Conservation (phyloP, 2,888 invertebrate genomes). For the Nesidiocoris tenuis region DNA sequence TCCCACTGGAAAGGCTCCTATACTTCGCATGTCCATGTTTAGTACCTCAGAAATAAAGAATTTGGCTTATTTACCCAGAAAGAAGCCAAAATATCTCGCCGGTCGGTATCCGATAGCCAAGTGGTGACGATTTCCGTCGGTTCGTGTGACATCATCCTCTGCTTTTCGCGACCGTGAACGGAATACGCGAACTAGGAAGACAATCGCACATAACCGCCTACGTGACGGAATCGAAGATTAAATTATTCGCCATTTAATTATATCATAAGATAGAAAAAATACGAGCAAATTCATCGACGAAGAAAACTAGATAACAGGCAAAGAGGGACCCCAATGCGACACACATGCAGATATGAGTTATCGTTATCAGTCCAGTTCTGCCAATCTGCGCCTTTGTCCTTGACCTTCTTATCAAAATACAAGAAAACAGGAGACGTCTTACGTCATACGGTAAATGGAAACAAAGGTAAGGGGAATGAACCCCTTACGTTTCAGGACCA, state of each 20-base stretch:
- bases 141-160: conserved; percentile 13
- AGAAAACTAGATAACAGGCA: background rate
- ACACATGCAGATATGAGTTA: background rate
- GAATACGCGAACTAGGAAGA: background rate
- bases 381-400: background rate
- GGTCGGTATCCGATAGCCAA: conserved; percentile 8
- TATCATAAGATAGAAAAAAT: too few relatives aligned
- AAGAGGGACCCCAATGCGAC: background rate
- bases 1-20: too few relatives aligned
- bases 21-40: too few relatives aligned
- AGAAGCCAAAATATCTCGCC: conserved; percentile 14
- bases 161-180: background rate
- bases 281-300: too few relatives aligned
- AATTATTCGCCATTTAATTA: too few relatives aligned
- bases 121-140: background rate
- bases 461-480: too few relatives aligned
- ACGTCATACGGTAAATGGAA: too few relatives aligned
- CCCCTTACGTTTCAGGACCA: too few relatives aligned
- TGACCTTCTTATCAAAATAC: too few relatives aligned
- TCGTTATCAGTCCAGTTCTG: background rate
- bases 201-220: background rate
- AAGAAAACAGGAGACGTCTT: too few relatives aligned
- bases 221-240: background rate
- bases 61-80: conserved; percentile 2
- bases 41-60: too few relatives aligned